These are phyloP conservation scores for Hippoglossus stenolepis DNA, from an alignment of 2,113 vertebrate genomes.

Conservation along the genomic window DNA sequence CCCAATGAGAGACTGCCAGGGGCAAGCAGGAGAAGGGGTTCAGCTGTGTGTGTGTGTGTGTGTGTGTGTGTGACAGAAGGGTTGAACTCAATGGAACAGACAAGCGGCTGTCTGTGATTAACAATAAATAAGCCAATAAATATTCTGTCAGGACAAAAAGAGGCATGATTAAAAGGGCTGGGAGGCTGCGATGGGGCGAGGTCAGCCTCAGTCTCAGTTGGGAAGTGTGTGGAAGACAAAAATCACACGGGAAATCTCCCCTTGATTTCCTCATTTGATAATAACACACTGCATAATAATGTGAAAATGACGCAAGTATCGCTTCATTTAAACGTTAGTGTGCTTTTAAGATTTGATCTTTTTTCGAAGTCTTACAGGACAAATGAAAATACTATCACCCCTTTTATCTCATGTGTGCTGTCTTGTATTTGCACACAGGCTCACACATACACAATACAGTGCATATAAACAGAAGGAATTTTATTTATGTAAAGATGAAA, in stretches of 20 bases:
- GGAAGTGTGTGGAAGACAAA: slow-evolving; percentile 19
- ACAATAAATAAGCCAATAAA: slow-evolving; percentile 82
- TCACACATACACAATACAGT: no score
- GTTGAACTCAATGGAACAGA: slow-evolving; percentile 41
- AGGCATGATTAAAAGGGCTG: slow-evolving; percentile 64
- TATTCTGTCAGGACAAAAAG: slow-evolving; percentile 77
- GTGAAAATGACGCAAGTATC: slow-evolving; percentile 14
- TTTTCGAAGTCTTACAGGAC: no score
- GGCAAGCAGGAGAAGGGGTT: slow-evolving; percentile 45
- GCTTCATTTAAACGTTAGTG: slow-evolving; percentile 17
- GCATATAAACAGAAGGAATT: no score
- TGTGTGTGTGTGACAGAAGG: slow-evolving; percentile 6
- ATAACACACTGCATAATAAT: slow-evolving; percentile 45
- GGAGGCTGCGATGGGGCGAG: slow-evolving; percentile 16
- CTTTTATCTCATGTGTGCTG: no score
- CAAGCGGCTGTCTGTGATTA: slow-evolving; percentile 73
- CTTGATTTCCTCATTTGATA: slow-evolving; percentile 59
- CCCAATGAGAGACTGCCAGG: slow-evolving; percentile 43
- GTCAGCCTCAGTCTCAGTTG: slow-evolving; percentile 12
- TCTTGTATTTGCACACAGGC: no score
- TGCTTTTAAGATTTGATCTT: slow-evolving; percentile 11
- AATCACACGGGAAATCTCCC: slow-evolving; percentile 47
- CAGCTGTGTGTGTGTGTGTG: slow-evolving; percentile 60
- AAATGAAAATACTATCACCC: no score
- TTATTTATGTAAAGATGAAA: no score